Base-by-base conservation (phyloP, 1,140 invertebrate genomes). In the Drosophila truncata region DNA sequence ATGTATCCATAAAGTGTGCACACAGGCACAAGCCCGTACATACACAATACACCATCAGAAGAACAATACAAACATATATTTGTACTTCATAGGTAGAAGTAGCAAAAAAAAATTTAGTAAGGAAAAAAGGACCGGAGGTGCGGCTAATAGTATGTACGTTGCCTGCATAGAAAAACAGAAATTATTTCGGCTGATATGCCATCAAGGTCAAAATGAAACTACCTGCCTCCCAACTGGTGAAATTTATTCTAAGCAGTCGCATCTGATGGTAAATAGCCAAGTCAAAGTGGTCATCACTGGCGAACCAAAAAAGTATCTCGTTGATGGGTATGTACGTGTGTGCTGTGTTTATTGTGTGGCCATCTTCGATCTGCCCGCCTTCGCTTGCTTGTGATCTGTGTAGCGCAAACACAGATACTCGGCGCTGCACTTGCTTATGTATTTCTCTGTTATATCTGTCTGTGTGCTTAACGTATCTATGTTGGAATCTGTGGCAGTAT, bases 311-410 rank as follows among this genome's bases (percentile, higher is more conserved):
- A 49, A 44, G 29, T 52, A 64, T 52, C 42, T 47, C 37, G 33
- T 55, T 46, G 7, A n/a, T 20, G 14, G 16, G 27, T 49, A 27
- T 77, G 27, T 71, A 23, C 35, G n/a, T 50, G 64, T 77, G 35
- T 60, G 23, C 25, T 77, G 55, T 54, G 57, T 49, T 25, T 77
- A 47, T 60, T 77, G 49, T 59, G 57, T 49, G 33, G 83, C 84
- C 83, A 87, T 87, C 80, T 88, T 87, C 84, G 72, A 86, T 80
- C 66, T 77, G 63, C 76, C 78, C 80, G 83, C 84, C 80, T 86
- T 80, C 76, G 62, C 50, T 57, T 46, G 57, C 65, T 65, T 52
- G 66, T 77, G 80, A 87, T 74, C 72, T 83, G 78, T 83, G 74
- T 75, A 64, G 64, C 46, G 61, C 67, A 52, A 74, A 64, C 74